phyloP scores from a whole-genome alignment of 2,797 vertebrate genomes.

The Spinibarbus caldwelli region DNA sequence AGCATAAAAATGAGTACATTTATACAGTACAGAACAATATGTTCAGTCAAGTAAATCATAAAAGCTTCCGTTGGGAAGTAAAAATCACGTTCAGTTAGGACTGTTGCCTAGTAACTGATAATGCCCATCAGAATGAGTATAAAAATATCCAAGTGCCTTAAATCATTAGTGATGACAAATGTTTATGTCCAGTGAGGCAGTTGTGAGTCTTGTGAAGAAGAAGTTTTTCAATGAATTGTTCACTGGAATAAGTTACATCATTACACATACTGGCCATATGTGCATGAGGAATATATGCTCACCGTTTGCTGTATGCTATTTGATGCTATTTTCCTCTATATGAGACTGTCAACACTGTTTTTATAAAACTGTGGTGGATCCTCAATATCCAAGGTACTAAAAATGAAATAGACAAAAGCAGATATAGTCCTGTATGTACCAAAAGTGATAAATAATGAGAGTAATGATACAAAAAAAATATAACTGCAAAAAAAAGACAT shows the following conservation, averaged over 20 bases:
- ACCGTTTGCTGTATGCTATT: slow-evolving; percentile 23
- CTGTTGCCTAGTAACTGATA: background rate
- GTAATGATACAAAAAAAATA: background rate
- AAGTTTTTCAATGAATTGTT: background rate
- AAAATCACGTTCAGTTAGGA: slow-evolving; percentile 21
- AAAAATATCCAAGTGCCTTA: background rate
- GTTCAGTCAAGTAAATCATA: slow-evolving; percentile 64
- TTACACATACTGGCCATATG: background rate
- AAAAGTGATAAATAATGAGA: background rate
- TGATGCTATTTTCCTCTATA: slow-evolving; percentile 61
- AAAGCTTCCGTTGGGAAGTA: slow-evolving; percentile 70
- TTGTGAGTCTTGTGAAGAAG: background rate
- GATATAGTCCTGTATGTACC: background rate
- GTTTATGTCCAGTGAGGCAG: background rate
- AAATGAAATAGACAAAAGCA: slow-evolving; percentile 30
- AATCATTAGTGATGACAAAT: background rate
- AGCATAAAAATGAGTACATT: background rate
- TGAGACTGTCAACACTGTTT: slow-evolving; percentile 74
- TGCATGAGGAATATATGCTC: background rate
- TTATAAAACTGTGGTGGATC: slow-evolving; percentile 70
- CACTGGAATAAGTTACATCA: background rate
- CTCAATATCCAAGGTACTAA: slow-evolving; percentile 71
- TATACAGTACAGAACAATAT: slow-evolving; percentile 72
- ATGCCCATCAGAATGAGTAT: background rate
- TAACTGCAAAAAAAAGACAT: background rate